Conservation (phyloP, 2,113 vertebrate genomes). For the Heliornis fulica region DNA sequence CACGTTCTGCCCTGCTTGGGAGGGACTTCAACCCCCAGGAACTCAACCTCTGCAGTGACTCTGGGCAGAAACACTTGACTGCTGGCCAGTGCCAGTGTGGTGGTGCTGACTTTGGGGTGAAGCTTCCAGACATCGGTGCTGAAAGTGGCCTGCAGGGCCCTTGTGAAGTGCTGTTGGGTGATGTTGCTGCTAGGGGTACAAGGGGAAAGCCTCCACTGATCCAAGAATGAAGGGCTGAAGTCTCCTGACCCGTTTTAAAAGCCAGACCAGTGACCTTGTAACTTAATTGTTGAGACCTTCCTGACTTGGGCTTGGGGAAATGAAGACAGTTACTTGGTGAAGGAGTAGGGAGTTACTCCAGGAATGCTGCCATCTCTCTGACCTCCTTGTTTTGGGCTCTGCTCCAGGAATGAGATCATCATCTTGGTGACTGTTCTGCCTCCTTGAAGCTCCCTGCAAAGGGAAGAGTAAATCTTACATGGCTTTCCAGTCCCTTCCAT, state of each 20-base stretch:
- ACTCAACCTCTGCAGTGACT: accelerated
- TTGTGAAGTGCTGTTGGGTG: accelerated
- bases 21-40: neutral
- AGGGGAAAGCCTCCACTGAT: neutral
- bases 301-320: neutral
- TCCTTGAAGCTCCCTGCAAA: neutral
- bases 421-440: neutral
- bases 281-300: too few relatives aligned
- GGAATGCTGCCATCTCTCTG: neutral
- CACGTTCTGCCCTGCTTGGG: neutral
- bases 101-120: neutral
- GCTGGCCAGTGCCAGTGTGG: neutral
- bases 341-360: neutral
- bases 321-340: neutral
- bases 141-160: accelerated
- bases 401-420: neutral
- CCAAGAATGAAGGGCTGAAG: neutral
- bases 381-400: neutral
- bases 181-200: neutral
- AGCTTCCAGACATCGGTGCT: neutral
- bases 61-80: neutral
- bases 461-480: neutral
- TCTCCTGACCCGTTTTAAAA: neutral
- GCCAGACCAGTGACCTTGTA: neutral
- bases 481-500: neutral